Evolutionary conservation across 2,113 vertebrate species (phyloP), one percentile per base, ranked within the genome.

Genomic region (Scalopus aquaticus): DNA sequence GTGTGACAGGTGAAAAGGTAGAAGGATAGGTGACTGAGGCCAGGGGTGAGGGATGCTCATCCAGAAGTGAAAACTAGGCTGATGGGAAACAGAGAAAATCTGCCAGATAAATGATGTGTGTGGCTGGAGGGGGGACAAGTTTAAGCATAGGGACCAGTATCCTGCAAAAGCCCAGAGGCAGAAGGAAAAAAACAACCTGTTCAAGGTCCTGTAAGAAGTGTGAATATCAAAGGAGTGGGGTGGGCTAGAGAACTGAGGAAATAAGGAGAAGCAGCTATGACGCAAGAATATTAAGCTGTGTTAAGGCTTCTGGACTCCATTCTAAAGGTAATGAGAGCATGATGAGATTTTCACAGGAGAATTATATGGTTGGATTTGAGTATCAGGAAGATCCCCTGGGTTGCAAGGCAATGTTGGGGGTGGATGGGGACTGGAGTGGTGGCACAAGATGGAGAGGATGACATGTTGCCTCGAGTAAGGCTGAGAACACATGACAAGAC

Each of bases 171-270:
- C n/a, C 32, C 11, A 6, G 32, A 72, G 19, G n/a, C 22, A 30
- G 32, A 35, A 10, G 3, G 37, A 24, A 35, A 30, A 39, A 20
- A 4, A 54, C 8, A 56, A 9, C 2, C 46, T 60, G 24, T 37
- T 32, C 42, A 15, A 17, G 42, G 49, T n/a, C 1, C 19, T 37
- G 24, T 9, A 39, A n/a, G 54, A 42, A 20, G 17, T 17, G 3
- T 32, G 44, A 72, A 19, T 2, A 26, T 10, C 35, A 9, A n/a
- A n/a, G n/a, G 46, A 6, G 0, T 3, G 0, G 1, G 3, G 49
- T 5, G n/a, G 30, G 6, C 30, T 54, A 22, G n/a, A 12, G 44
- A 44, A 79, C 37, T n/a, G 62, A 56, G 78, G 24, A 12, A 76
- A n/a, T 3, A 77, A 58, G 72, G 35, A 62, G 35, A 69, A 12